Base-by-base conservation (phyloP, 2,797 vertebrate species). In the Iguana delicatissima region DNA sequence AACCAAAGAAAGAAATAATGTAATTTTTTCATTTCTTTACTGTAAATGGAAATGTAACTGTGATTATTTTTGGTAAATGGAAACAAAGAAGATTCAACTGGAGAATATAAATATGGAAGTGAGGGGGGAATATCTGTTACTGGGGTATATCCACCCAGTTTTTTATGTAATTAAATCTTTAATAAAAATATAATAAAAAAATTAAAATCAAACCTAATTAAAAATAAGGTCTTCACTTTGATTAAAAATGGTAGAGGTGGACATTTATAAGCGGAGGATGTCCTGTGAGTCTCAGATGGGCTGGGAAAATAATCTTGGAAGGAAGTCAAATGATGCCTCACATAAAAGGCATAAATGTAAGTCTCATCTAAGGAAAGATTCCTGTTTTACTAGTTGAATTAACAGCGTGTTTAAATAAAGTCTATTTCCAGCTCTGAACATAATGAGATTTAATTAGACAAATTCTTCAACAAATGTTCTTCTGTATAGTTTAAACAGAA, bases 371-470 rank as follows among this genome's bases (percentile, higher is more conserved):
- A 50, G 24, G 32, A 64, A 24, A 73, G n/a, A 29, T 52, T 12
- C 0, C 14, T 81, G 7, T 46, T 69, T 73, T 73, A 82, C 73
- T 29, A 18, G 59, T 57, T 86, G 32, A 29, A 69, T 82, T 74
- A 74, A 83, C 12, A n/a, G 38, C 38, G 20, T 14, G 18, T 8
- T 67, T 69, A 84, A 89, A 83, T 74, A 83, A 46, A 82, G 72
- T 29, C 74, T 50, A 57, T 13, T 76, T 89, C n/a, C 20, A 38
- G 59, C 42, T 79, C 29, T 79, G n/a, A 89, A 52, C 50, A 38
- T 84, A 50, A 89, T 50, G 42, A 67, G 46, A 10, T 6, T 84
- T 89, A 76, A 84, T 64, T 84, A 77, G 42, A 29, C 13, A 62
- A 77, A 59, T 55, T 42, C 22, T 81, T 88, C n/a, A 67, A 62